Evolutionary conservation across 2,797 vertebrate species (phyloP).

Genomic region (Phoeniculus purpureus): DNA sequence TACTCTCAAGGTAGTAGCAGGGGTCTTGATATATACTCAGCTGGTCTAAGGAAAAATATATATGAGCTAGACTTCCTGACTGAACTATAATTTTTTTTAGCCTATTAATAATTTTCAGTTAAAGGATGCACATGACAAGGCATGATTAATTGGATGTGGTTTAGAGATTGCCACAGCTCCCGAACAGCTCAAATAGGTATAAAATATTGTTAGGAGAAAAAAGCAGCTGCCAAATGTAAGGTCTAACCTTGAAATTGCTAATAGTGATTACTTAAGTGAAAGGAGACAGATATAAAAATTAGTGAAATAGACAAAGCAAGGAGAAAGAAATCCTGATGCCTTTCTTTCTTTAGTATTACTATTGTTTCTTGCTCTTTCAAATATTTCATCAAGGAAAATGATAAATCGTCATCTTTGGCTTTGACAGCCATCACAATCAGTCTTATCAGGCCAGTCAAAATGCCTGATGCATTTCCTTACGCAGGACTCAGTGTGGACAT

Average conservation of each 20-base stretch:
- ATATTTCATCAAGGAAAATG: not conserved
- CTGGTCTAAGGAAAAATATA: not conserved
- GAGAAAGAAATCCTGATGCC: not conserved
- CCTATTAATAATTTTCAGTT: not conserved
- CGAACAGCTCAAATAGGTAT: not conserved
- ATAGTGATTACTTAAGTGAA: not conserved
- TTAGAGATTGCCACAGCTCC: not conserved
- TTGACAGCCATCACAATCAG: not conserved
- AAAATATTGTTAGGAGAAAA: not conserved
- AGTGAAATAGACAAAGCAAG: not conserved
- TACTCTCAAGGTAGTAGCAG: not conserved
- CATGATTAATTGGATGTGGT: not conserved
- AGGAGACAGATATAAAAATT: not conserved
- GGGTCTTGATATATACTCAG: not conserved
- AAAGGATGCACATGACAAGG: not conserved
- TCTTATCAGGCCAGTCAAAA: not conserved
- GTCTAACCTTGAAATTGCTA: not conserved
- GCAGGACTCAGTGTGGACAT: rapidly evolving
- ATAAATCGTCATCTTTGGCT: not conserved
- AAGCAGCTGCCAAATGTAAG: not conserved
- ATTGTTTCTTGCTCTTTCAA: not conserved
- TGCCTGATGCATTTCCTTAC: rapidly evolving
- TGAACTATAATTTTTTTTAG: not conserved
- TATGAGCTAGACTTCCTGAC: not conserved
- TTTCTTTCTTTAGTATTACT: not conserved